phyloP scores from a whole-genome alignment of 2,888 invertebrate genomes.

The Macropis europaea region DNA sequence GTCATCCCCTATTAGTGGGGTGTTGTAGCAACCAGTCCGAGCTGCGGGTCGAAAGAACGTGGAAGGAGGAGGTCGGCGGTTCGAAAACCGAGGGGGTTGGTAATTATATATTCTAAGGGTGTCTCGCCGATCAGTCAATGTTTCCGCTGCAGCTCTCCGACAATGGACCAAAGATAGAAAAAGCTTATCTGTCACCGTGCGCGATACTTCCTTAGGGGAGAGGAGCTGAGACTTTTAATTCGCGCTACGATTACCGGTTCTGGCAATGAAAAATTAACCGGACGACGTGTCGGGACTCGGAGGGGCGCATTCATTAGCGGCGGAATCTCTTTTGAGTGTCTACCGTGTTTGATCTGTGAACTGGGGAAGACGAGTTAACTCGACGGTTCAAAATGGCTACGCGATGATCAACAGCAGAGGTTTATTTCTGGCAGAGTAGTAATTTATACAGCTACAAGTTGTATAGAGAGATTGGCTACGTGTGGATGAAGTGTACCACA shows the following conservation, averaged over 20 bases:
- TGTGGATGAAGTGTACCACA: no score
- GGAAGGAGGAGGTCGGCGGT: constrained; percentile 45
- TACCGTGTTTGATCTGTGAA: no score
- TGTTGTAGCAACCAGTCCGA: constrained; percentile 66
- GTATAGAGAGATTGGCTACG: no score
- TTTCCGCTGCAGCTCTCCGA: constrained; percentile 78
- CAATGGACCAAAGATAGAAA: constrained; percentile 78
- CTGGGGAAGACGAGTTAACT: no score
- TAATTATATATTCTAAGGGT: constrained; percentile 80
- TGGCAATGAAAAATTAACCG: constrained; percentile 76
- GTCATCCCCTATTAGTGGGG: constrained; percentile 76
- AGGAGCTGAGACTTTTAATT: constrained; percentile 73
- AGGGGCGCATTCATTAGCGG: constrained; percentile 50
- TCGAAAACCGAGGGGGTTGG: constrained; percentile 56
- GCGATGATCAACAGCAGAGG: no score
- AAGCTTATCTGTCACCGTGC: constrained; percentile 78
- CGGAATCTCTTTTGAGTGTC: no score
- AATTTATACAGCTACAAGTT: no score
- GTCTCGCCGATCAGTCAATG: constrained; percentile 80
- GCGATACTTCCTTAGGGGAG: constrained; percentile 73
- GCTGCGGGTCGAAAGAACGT: constrained; percentile 46
- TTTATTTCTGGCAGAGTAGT: no score
- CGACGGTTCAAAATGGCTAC: no score
- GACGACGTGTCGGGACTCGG: constrained; percentile 31
- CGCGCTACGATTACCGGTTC: constrained; percentile 65